A percentile compares a stretch with the other conserved stretches of the same genome.
These are phyloP conservation scores for Aradophagus sp. DNA, from an alignment of 1,140 invertebrate genomes.

Conservation along the genomic window DNA sequence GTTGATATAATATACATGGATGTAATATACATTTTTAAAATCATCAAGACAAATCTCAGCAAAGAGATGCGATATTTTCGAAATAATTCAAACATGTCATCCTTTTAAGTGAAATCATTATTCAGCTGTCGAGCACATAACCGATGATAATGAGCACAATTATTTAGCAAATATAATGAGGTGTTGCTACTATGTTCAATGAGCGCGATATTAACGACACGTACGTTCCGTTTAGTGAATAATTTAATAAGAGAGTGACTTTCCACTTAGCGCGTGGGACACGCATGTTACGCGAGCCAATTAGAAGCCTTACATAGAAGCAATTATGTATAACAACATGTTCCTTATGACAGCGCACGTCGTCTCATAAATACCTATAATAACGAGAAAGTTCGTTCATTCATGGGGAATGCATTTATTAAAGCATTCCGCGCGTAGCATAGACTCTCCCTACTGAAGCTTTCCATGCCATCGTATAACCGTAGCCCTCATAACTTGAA, in stretches of 20 bases:
- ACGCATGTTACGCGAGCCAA: slow-evolving; percentile 38
- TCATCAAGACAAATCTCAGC: no score
- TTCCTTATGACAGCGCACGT: slow-evolving; percentile 54
- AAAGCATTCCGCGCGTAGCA: slow-evolving; percentile 64
- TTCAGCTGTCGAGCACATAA: slow-evolving; percentile 30
- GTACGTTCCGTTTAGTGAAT: slow-evolving; percentile 44
- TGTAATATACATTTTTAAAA: no score
- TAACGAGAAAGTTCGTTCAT: slow-evolving; percentile 64
- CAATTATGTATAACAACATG: slow-evolving; percentile 54
- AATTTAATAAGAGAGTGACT: slow-evolving; percentile 45
- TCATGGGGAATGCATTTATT: slow-evolving; percentile 66
- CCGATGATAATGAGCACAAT: slow-evolving; percentile 33
- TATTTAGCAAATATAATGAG: slow-evolving; percentile 53
- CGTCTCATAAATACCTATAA: slow-evolving; percentile 57
- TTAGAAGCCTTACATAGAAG: slow-evolving; percentile 41
- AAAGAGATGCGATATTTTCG: slow-evolving; percentile 4
- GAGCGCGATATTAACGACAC: slow-evolving; percentile 36
- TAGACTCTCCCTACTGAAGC: slow-evolving; percentile 55
- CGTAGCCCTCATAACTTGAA: slow-evolving; percentile 62
- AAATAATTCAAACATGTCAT: slow-evolving; percentile 17
- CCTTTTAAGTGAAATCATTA: slow-evolving; percentile 27
- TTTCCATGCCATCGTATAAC: slow-evolving; percentile 50
- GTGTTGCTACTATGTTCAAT: slow-evolving; percentile 43
- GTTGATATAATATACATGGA: no score
- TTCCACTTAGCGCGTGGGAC: slow-evolving; percentile 35